Evolutionary conservation across 2,113 vertebrate species (phyloP).

Genomic region (Catagonus wagneri): DNA sequence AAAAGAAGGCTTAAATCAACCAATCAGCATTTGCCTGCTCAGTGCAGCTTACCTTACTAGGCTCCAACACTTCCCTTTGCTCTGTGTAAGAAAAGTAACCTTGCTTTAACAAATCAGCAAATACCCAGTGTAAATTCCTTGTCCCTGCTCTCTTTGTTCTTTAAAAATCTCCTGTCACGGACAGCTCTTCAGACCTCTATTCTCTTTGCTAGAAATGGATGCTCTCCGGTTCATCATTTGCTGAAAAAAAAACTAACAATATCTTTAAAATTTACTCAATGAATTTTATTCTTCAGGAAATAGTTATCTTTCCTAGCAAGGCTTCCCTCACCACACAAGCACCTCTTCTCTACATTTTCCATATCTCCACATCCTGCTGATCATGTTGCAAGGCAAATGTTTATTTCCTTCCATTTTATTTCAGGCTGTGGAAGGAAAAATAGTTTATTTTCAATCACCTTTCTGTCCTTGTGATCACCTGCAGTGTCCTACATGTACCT

Average conservation of each 20-base stretch:
- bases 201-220: background rate
- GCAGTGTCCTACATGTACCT: background rate
- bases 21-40: background rate
- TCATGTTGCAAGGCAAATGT: background rate
- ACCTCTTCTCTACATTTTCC: background rate
- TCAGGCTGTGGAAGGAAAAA: background rate
- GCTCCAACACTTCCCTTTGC: background rate
- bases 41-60: background rate
- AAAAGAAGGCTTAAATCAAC: background rate
- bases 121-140: background rate
- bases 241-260: background rate
- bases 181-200: background rate
- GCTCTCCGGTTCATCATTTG: background rate
- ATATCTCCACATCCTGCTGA: background rate
- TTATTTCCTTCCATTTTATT: conserved; percentile 35
- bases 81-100: background rate
- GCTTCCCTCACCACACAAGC: background rate
- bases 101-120: background rate
- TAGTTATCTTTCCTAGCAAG: background rate
- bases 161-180: background rate
- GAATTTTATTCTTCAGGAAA: background rate
- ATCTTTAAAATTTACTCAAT: background rate
- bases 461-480: conserved; percentile 6
- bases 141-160: background rate
- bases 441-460: background rate